Evolutionary conservation across 2,888 invertebrate genomes (phyloP), one percentile per base, ranked within the genome.

Genomic region (Meandrusa payeni): DNA sequence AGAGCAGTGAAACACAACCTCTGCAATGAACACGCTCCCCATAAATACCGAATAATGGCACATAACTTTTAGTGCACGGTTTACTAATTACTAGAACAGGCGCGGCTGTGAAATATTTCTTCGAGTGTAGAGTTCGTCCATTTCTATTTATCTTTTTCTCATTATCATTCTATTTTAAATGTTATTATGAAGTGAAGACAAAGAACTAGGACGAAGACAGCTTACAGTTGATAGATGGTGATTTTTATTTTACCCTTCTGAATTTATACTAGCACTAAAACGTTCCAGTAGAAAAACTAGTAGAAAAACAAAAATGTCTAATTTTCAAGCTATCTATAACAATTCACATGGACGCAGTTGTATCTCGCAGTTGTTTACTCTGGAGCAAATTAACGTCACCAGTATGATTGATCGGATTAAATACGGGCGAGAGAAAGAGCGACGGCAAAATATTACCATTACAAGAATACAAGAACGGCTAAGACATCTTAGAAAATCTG

Each of bases 341-440:
- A 15, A 37, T 43, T 37, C 37, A 31, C 24, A 24, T 26, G 37
- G 6, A 13, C 9, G 23, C 17, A 29, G 19, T 43, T 43, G 20
- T 32, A 29, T 22, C 19, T 33, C 19, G 17, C 10, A 26, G 22
- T 20, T 37, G 31, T 37, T 43, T 43, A 31, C 24, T 15, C 12
- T 38, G 20, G 23, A 34, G 29, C 23, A 33, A 28, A 45, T 45
- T 39, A 40, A 40, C 45, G 45, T 34, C 40, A 34, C 27, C n/a
- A 9, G 1, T 22, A 33, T 39, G 33, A 44, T 44, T 19, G 44
- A 44, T 38, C 17, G 24, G 5, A 6, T 9, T 13, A 31, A 22
- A 17, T 13, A 22, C 7, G 20, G 22, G 22, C 10, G 12, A 19
- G 12, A 28, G 23, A 11, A 10, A 15, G 4, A 9, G 1, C 13